Evolutionary conservation across 2,113 vertebrate species (phyloP).

Genomic region (Sander lucioperca): DNA sequence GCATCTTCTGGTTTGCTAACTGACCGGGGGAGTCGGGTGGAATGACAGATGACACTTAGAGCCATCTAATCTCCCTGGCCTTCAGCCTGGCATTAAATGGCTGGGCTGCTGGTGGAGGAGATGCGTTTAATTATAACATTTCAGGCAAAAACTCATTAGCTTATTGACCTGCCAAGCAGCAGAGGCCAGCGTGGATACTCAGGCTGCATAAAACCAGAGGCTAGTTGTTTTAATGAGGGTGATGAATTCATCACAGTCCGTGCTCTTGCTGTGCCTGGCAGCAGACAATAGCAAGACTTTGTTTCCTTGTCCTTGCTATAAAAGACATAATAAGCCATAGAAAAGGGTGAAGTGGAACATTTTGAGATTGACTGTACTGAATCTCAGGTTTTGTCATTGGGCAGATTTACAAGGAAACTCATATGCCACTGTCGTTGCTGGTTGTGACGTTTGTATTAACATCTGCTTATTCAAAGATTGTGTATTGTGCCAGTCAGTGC

Average conservation of each 20-base stretch:
- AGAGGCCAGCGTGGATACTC: slow-evolving; percentile 45
- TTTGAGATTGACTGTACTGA: neutral
- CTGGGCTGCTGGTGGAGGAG: slow-evolving; percentile 31
- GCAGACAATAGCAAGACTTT: slow-evolving; percentile 36
- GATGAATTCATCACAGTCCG: slow-evolving; percentile 60
- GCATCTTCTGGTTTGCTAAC: neutral
- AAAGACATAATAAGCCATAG: slow-evolving; percentile 23
- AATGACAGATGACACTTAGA: slow-evolving; percentile 51
- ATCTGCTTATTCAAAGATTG: slow-evolving; percentile 28
- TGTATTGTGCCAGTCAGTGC: slow-evolving; percentile 26
- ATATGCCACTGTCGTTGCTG: slow-evolving; percentile 6
- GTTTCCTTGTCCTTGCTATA: slow-evolving; percentile 26
- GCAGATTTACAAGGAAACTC: slow-evolving; percentile 34
- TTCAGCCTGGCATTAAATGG: slow-evolving; percentile 54
- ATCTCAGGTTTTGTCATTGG: slow-evolving; percentile 42
- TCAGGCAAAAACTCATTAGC: slow-evolving; percentile 66
- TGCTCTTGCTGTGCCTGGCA: slow-evolving; percentile 30
- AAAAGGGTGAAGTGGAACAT: slow-evolving; percentile 27
- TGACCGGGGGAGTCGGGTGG: neutral
- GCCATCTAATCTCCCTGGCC: slow-evolving; percentile 49
- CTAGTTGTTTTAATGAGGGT: slow-evolving; percentile 43
- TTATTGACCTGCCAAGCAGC: slow-evolving; percentile 61
- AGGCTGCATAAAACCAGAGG: slow-evolving; percentile 48
- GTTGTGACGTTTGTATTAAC: slow-evolving; percentile 5
- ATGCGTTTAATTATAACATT: slow-evolving; percentile 69